Conservation (phyloP, 2,888 invertebrate genomes). For the Agrotis segetum region DNA sequence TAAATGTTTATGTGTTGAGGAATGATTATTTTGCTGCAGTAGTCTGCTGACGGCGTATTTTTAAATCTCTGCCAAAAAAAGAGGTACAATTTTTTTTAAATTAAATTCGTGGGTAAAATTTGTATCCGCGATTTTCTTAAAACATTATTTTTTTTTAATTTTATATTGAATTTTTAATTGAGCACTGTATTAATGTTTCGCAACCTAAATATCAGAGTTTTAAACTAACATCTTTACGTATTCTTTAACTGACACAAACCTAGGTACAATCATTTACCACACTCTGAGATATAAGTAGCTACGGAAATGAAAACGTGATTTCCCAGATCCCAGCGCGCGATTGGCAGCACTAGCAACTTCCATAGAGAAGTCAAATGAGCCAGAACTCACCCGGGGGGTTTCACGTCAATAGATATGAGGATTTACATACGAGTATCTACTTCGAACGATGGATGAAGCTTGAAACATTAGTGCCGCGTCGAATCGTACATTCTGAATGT, state of each 20-base stretch:
- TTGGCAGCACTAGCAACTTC: conserved; percentile 53
- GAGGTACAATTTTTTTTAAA: neutral
- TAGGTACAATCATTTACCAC: no score
- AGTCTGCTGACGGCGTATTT: conserved; percentile 13
- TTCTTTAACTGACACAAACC: no score
- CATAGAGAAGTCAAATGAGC: conserved; percentile 59
- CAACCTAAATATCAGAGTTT: no score
- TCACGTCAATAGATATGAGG: conserved; percentile 61
- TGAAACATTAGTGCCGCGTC: conserved; percentile 45
- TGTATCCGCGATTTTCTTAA: neutral
- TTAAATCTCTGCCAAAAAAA: neutral
- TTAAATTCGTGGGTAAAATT: neutral
- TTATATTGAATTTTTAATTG: neutral
- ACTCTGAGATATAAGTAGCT: neutral
- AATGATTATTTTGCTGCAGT: conserved; percentile 22
- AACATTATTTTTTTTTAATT: neutral
- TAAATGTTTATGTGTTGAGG: conserved; percentile 31
- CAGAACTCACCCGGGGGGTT: conserved; percentile 53
- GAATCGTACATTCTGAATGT: conserved; percentile 35
- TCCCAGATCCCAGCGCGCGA: conserved; percentile 43
- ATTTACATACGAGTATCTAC: conserved; percentile 59
- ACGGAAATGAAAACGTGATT: conserved; percentile 45
- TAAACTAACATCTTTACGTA: no score
- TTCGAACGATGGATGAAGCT: conserved; percentile 52
- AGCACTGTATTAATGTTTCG: no score